phyloP scores from a whole-genome alignment of 2,888 invertebrate genomes.

The Mongoloraphidia duomilia region DNA sequence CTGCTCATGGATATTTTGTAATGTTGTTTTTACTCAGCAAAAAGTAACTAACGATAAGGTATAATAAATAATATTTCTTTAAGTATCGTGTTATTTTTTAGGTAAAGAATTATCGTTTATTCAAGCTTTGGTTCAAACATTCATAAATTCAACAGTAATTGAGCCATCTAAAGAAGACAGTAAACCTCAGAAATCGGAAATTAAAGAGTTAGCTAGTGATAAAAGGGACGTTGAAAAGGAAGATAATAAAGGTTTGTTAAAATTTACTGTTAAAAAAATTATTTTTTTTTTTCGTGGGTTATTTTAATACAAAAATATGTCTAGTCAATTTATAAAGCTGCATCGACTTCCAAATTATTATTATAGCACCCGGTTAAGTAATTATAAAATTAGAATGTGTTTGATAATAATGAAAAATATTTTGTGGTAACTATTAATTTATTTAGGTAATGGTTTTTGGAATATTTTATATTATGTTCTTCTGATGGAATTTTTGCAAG shows the following conservation, averaged over 20 bases:
- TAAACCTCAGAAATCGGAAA: slow-evolving; percentile 7
- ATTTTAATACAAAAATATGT: background rate
- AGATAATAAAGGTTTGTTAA: background rate
- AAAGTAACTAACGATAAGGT: background rate
- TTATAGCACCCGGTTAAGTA: too few relatives aligned
- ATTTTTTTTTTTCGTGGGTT: background rate
- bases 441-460: too few relatives aligned
- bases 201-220: background rate
- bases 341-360: too few relatives aligned
- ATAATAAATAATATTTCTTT: slow-evolving; percentile 5
- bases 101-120: slow-evolving; percentile 23
- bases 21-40: background rate
- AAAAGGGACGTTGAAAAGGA: background rate
- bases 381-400: too few relatives aligned
- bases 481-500: too few relatives aligned
- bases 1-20: too few relatives aligned
- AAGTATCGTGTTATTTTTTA: slow-evolving; percentile 7
- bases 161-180: slow-evolving; percentile 6
- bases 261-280: background rate
- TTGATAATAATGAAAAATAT: too few relatives aligned
- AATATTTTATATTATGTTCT: too few relatives aligned
- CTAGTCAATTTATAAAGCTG: too few relatives aligned
- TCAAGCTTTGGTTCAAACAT: slow-evolving; percentile 20
- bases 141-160: slow-evolving; percentile 18
- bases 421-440: too few relatives aligned